Evolutionary conservation across 92 coral and sea anemone genomes (phyloP), one percentile per base, ranked within the genome.

Genomic region (Porites cylindrica): DNA sequence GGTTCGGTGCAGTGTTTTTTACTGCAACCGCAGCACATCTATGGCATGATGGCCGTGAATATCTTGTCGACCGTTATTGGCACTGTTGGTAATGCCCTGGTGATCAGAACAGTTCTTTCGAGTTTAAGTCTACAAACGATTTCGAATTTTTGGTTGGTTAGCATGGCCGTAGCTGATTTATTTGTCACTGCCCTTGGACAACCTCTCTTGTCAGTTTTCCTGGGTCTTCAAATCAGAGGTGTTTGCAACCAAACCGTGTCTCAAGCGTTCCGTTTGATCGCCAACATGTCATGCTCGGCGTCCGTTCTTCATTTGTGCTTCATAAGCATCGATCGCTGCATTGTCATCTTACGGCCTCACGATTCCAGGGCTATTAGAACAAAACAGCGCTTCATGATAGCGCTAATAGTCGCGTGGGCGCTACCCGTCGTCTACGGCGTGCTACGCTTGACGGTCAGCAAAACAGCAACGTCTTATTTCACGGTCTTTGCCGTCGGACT

Each of bases 21-120:
- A 2, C 24, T 86, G 71, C 89, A 91, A 29, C 1, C 74, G 18
- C 86, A 82, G 51, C 98, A 95, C 61, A 89, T 89, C 8, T 61
- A 85, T 24, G 84, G 78, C 14, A 64, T 95, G 76, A 69, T 92
- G 26, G 52, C 80, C 3, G 79, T 95, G 8, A 93, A 91, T 62
- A 83, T 93, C 59, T 66, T 95, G 50, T 93, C 95, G 2, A 85
- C 89, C 24, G 76, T 95, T 61, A 69, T 93, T 60, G 98, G 98
- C 75, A 95, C 94, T 52, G 59, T 93, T 63, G 98, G 98, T 19
- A 94, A 94, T 85, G 79, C 88, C 24, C 63, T 94, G 85, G 96
- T 94, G 64, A 84, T 94, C 64, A 96, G 93, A 2, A 94, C 98
- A 38, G 93, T 94, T 9, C 91, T 83, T 91, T 90, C 98, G n/a